Conservation (phyloP, 2,888 invertebrate genomes). For the Sinodicranocentrus sp. region DNA sequence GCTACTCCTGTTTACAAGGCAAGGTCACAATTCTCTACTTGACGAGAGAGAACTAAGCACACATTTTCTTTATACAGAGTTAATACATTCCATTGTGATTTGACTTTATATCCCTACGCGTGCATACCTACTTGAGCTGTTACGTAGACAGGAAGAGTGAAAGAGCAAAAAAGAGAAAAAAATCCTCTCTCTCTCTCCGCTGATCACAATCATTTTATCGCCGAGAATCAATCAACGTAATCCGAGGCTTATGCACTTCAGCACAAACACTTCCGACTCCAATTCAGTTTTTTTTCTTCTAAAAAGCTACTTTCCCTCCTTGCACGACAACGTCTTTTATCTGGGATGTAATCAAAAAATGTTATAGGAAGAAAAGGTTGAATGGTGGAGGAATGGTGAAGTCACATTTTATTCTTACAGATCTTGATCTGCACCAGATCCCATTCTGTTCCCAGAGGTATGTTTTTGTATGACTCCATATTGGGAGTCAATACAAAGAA, state of each 20-base stretch:
- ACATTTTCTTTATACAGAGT: not conserved
- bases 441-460: too few species aligned
- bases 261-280: slow-evolving; percentile 73
- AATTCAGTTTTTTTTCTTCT: slow-evolving; percentile 49
- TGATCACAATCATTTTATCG: slow-evolving; percentile 74
- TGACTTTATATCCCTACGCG: not conserved
- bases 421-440: not conserved
- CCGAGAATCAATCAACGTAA: slow-evolving; percentile 75
- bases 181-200: slow-evolving; percentile 4
- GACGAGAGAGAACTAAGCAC: too few species aligned
- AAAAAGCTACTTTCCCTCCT: slow-evolving; percentile 11
- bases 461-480: too few species aligned
- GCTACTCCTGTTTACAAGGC: not conserved
- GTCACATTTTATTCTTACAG: too few species aligned
- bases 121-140: not conserved
- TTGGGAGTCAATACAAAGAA: too few species aligned
- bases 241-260: slow-evolving; percentile 76
- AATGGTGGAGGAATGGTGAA: too few species aligned
- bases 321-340: not conserved
- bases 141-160: not conserved
- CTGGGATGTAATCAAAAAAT: slow-evolving; percentile 8
- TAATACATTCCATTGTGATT: not conserved
- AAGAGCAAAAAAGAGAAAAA: slow-evolving; percentile 28
- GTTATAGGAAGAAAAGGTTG: slow-evolving; percentile 7
- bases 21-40: too few species aligned